A percentile compares a stretch with the other conserved stretches of the same genome.
Conservation (phyloP, 2,888 invertebrate species). For the Leptarthrus brevirostris region DNA sequence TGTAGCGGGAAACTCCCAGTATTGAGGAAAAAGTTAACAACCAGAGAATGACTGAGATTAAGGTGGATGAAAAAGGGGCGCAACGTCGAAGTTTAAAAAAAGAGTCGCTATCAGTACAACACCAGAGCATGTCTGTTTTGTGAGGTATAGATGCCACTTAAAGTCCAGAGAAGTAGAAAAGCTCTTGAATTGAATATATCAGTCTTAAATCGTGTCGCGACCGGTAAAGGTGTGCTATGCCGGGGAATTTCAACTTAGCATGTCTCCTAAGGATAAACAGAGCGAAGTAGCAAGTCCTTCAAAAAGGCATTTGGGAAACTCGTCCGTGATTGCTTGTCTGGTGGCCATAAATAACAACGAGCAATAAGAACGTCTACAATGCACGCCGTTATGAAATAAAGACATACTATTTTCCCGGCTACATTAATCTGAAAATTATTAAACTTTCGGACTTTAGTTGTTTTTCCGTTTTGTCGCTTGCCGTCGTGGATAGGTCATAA, state of each 20-base stretch:
- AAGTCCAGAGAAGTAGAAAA: slow-evolving; percentile 42
- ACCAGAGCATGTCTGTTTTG: slow-evolving; percentile 45
- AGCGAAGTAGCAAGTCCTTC: too few species aligned
- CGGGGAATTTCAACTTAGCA: background rate
- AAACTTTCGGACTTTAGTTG: too few species aligned
- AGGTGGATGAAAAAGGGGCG: background rate
- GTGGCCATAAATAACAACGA: background rate
- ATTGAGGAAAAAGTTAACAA: background rate
- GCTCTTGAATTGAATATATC: slow-evolving; percentile 64
- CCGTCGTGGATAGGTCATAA: background rate
- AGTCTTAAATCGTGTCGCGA: slow-evolving; percentile 67
- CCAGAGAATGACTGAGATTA: background rate
- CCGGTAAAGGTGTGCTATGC: slow-evolving; percentile 64
- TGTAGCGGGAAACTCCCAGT: background rate
- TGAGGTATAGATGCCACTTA: slow-evolving; percentile 9
- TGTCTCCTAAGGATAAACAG: background rate
- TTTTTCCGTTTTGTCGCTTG: too few species aligned
- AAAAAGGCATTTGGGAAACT: background rate
- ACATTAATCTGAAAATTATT: too few species aligned
- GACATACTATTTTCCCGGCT: too few species aligned
- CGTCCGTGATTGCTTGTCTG: background rate
- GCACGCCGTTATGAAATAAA: too few species aligned
- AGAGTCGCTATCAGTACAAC: slow-evolving; percentile 20
- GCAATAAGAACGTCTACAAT: too few species aligned
- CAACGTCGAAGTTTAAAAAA: background rate